A percentile compares a stretch with the other conserved stretches of the same genome.
These are phyloP conservation scores for Synanthedon vespiformis DNA, from an alignment of 2,888 invertebrate genomes.

Conservation along the genomic window DNA sequence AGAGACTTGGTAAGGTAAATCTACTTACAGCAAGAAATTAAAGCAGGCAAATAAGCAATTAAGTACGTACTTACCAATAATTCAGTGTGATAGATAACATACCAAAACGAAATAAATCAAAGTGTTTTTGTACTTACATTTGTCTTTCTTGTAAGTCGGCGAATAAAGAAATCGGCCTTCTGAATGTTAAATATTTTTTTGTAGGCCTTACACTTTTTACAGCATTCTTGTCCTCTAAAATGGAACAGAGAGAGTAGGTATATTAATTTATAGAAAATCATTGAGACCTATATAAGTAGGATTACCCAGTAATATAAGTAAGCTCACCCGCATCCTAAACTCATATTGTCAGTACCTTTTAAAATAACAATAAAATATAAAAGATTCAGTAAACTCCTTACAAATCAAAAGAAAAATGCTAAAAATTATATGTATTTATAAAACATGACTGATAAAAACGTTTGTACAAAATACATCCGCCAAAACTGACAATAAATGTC, in stretches of 20 bases:
- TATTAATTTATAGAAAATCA: background rate
- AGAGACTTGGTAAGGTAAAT: too few relatives aligned
- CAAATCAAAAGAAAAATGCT: background rate
- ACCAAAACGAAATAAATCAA: background rate
- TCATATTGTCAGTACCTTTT: background rate
- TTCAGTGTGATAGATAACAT: too few relatives aligned
- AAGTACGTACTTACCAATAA: too few relatives aligned
- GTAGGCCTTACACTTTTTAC: conserved; percentile 16
- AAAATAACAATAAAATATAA: background rate
- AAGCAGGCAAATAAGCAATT: too few relatives aligned
- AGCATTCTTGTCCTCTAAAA: conserved; percentile 8
- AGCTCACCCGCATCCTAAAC: background rate
- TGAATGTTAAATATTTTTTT: conserved; percentile 24
- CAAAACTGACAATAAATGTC: too few relatives aligned
- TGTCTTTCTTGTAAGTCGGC: too few relatives aligned
- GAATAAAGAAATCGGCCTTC: conserved; percentile 17
- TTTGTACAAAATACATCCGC: too few relatives aligned
- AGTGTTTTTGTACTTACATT: conserved; percentile 2
- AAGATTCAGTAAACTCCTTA: background rate
- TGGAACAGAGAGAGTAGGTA: background rate
- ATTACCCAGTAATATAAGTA: background rate
- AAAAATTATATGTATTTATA: too few relatives aligned
- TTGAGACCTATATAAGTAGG: background rate
- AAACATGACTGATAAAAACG: too few relatives aligned
- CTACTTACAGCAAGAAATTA: too few relatives aligned